Percentiles rank a stretch among this genome's conserved stretches.
phyloP scores from a whole-genome alignment of 2,113 vertebrate genomes.

The Onychostruthus taczanowskii region DNA sequence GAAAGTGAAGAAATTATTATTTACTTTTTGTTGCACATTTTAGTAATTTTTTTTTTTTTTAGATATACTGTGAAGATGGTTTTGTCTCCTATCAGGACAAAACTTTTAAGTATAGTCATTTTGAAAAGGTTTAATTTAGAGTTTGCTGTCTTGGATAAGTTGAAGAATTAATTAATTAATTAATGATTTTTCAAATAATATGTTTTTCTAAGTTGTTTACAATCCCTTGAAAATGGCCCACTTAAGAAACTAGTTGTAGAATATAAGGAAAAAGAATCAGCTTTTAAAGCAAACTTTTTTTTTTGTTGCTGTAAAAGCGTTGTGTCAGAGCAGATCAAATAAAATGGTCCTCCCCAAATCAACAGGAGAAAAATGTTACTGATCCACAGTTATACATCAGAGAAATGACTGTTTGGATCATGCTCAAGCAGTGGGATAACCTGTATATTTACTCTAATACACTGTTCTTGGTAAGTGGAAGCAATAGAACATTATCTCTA shows the following conservation, averaged over 20 bases:
- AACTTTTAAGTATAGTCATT: not conserved
- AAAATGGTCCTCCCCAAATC: not conserved
- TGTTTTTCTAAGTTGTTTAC: not conserved
- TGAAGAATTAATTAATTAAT: not conserved
- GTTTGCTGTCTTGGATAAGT: not conserved
- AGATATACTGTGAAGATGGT: not conserved
- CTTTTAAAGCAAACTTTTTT: not conserved
- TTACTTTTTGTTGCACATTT: not conserved
- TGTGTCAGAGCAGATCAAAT: not conserved
- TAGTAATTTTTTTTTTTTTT: not conserved
- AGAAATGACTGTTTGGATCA: not conserved
- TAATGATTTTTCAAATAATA: not conserved
- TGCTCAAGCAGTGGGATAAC: not conserved
- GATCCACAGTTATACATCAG: not conserved
- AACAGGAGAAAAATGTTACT: not conserved
- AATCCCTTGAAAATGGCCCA: not conserved
- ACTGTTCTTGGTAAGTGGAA: not conserved
- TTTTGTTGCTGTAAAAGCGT: not conserved
- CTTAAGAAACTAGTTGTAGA: not conserved
- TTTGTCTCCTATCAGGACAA: not conserved
- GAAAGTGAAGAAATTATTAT: not conserved
- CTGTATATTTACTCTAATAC: not conserved
- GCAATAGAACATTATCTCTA: not conserved
- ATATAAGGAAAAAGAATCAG: not conserved
- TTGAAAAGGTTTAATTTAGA: not conserved